A percentile compares a stretch with the other conserved stretches of the same genome.
Evolutionary conservation across 1,140 invertebrate species (phyloP).

Genomic region (Lepidostoma basale): DNA sequence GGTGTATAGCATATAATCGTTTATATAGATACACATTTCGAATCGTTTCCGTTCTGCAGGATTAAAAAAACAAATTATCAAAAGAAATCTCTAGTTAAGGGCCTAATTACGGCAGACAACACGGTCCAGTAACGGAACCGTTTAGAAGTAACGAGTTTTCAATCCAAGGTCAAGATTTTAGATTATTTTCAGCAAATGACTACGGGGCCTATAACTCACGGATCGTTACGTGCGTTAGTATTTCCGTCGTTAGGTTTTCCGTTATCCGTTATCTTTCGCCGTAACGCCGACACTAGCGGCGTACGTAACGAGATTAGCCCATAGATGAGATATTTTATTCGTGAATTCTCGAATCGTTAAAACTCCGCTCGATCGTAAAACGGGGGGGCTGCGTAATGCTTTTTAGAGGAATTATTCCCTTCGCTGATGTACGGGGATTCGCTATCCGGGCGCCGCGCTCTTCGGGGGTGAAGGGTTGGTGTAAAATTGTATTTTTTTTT

Average conservation of each 20-base stretch:
- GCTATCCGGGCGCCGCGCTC: background rate
- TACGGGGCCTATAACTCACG: too few species aligned
- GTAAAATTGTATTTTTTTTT: too few species aligned
- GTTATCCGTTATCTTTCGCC: conserved; percentile 14
- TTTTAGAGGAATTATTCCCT: background rate
- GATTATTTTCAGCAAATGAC: too few species aligned
- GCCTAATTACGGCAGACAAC: too few species aligned
- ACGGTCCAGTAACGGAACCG: too few species aligned
- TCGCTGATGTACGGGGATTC: background rate
- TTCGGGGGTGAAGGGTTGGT: background rate
- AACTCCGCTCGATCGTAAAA: conserved; percentile 4
- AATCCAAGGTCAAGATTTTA: too few species aligned
- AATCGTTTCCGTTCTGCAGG: too few species aligned
- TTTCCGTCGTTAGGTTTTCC: conserved; percentile 10
- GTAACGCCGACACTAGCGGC: conserved; percentile 19
- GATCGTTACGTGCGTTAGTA: conserved; percentile 2
- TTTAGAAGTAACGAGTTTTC: too few species aligned
- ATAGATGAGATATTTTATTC: conserved; percentile 24
- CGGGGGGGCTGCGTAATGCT: background rate
- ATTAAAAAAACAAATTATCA: too few species aligned
- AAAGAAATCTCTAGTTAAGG: too few species aligned
- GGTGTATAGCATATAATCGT: too few species aligned
- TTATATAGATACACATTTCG: too few species aligned
- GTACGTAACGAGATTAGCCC: conserved; percentile 36
- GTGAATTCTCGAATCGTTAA: conserved; percentile 31